A percentile compares a stretch with the other conserved stretches of the same genome.
Conservation (phyloP, 2,113 vertebrate genomes). For the Cairina moschata region DNA sequence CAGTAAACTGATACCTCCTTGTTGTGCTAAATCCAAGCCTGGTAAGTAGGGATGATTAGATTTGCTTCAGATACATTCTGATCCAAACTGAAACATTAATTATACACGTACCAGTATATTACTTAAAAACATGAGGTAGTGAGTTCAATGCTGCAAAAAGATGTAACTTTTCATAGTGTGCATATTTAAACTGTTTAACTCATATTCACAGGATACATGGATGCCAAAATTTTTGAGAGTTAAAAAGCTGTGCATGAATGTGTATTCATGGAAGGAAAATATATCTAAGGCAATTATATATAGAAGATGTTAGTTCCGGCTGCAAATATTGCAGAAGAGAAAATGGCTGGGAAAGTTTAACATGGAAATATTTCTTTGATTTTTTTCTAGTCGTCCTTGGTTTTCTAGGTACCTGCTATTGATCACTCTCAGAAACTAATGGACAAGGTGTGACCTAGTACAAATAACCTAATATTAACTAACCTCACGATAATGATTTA, state of each 20-base stretch:
- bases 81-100: background rate
- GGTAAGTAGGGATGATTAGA: background rate
- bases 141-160: background rate
- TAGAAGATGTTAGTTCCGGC: background rate
- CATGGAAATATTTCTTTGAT: background rate
- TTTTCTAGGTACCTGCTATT: background rate
- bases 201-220: background rate
- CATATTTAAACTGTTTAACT: background rate
- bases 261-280: background rate
- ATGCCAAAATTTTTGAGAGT: background rate
- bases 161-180: background rate
- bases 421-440: background rate
- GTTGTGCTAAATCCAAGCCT: rapidly evolving
- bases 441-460: background rate
- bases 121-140: background rate
- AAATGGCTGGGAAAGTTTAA: background rate
- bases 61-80: background rate
- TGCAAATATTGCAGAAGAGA: background rate
- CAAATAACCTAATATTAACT: background rate
- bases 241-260: background rate
- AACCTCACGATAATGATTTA: background rate
- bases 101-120: background rate
- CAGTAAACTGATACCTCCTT: background rate
- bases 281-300: background rate
- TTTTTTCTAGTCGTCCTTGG: background rate